These are phyloP conservation scores for Solenopsis fugax DNA, from an alignment of 1,140 invertebrate species.

Conservation along the genomic window DNA sequence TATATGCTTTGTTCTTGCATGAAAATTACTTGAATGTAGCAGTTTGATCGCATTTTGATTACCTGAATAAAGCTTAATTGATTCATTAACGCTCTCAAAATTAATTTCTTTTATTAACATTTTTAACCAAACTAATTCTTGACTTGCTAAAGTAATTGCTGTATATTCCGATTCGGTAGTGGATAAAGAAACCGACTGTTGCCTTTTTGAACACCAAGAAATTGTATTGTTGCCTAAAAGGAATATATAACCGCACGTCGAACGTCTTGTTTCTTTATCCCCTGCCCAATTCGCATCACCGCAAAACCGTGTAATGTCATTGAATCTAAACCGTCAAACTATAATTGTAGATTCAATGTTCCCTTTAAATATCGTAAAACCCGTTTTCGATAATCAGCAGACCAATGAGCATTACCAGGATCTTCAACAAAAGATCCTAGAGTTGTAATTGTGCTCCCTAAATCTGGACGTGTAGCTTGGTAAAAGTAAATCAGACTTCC, in stretches of 20 bases:
- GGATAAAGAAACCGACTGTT: conserved; percentile 68
- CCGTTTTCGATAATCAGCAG: conserved; percentile 77
- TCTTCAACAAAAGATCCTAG: conserved; percentile 75
- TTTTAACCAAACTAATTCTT: not conserved
- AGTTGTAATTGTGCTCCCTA: conserved; percentile 75
- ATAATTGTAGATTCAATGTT: conserved; percentile 72
- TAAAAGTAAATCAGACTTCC: conserved; percentile 80
- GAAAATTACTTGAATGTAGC: too few relatives aligned
- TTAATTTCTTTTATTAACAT: too few relatives aligned
- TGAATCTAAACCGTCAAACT: too few relatives aligned
- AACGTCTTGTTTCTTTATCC: too few relatives aligned
- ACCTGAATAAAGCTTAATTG: too few relatives aligned
- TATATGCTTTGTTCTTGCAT: too few relatives aligned
- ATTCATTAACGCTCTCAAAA: too few relatives aligned
- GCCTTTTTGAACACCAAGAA: not conserved
- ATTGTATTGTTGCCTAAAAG: too few relatives aligned
- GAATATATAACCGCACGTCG: too few relatives aligned
- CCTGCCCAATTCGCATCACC: too few relatives aligned
- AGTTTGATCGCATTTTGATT: too few relatives aligned
- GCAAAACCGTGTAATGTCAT: too few relatives aligned
- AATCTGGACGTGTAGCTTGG: conserved; percentile 80
- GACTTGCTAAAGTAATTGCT: not conserved
- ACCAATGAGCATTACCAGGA: conserved; percentile 76
- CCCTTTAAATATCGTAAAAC: conserved; percentile 82
- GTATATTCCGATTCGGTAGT: conserved; percentile 82